Conservation (phyloP, 2,888 invertebrate species). For the Leptopilina syphax region DNA sequence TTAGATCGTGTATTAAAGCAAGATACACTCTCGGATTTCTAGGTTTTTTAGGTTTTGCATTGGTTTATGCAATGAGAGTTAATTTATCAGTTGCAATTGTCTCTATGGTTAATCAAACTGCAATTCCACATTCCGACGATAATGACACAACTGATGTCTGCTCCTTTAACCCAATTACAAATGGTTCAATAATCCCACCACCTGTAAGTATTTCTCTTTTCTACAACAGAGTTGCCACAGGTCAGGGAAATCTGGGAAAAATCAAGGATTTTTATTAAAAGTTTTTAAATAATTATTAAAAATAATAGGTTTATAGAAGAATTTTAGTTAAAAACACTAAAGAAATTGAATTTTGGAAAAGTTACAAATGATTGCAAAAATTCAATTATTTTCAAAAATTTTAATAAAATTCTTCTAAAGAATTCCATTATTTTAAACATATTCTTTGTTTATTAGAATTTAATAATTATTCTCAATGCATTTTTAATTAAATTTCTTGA, state of each 20-base stretch:
- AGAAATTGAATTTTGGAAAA: too few species aligned
- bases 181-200: slow-evolving; percentile 26
- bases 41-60: slow-evolving; percentile 92
- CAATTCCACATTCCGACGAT: slow-evolving; percentile 78
- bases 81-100: slow-evolving; percentile 96
- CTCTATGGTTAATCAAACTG: slow-evolving; percentile 92
- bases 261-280: too few species aligned
- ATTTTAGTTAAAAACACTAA: background rate
- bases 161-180: slow-evolving; percentile 70
- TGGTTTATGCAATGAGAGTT: slow-evolving; percentile 93
- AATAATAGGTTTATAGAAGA: background rate
- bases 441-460: too few species aligned
- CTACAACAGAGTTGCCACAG: background rate
- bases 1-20: slow-evolving; percentile 84
- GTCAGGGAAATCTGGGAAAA: too few species aligned
- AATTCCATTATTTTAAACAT: too few species aligned
- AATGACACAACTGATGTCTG: slow-evolving; percentile 82
- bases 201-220: slow-evolving; percentile 32
- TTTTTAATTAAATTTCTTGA: too few species aligned
- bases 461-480: too few species aligned
- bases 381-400: too few species aligned
- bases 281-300: too few species aligned
- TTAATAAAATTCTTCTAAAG: too few species aligned
- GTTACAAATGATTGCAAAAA: too few species aligned
- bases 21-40: slow-evolving; percentile 88